Conservation (phyloP, 2,888 invertebrate species). For the Morpho achilles region DNA sequence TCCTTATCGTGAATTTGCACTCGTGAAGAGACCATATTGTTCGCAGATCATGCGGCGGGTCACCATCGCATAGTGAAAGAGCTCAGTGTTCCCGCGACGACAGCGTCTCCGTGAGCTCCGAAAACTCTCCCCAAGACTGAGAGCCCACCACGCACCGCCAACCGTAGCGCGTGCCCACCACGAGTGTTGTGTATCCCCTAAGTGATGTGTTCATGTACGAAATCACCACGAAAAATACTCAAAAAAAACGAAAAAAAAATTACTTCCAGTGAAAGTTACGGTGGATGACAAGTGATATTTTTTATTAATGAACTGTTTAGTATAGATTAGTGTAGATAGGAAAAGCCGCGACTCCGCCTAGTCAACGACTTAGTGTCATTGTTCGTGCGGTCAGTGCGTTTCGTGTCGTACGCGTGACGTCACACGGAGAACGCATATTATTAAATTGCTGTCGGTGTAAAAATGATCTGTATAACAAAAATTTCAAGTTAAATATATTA, state of each 20-base stretch:
- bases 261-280: constrained; percentile 61
- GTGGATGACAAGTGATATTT: constrained; percentile 71
- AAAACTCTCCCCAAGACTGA: constrained; percentile 36
- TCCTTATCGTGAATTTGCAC: too few species aligned
- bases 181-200: constrained; percentile 14
- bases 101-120: constrained; percentile 36
- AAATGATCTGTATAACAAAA: neutral
- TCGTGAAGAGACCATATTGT: neutral
- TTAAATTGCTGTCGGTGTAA: constrained; percentile 3
- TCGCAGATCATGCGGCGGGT: constrained; percentile 45
- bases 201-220: constrained; percentile 58
- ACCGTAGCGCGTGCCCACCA: constrained; percentile 6
- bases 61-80: constrained; percentile 39
- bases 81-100: constrained; percentile 42
- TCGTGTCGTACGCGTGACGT: neutral
- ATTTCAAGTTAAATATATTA: neutral
- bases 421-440: neutral
- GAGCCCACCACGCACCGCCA: constrained; percentile 11
- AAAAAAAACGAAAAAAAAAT: constrained; percentile 38
- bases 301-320: constrained; percentile 37
- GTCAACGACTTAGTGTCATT: constrained; percentile 45
- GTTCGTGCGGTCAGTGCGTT: constrained; percentile 11
- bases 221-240: constrained; percentile 54
- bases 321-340: constrained; percentile 33
- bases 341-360: constrained; percentile 64